A percentile compares a stretch with the other conserved stretches of the same genome.
Conservation (phyloP, 35 echinoderm and acorn worm genomes). For the Hemicentrotus pulcherrimus region DNA sequence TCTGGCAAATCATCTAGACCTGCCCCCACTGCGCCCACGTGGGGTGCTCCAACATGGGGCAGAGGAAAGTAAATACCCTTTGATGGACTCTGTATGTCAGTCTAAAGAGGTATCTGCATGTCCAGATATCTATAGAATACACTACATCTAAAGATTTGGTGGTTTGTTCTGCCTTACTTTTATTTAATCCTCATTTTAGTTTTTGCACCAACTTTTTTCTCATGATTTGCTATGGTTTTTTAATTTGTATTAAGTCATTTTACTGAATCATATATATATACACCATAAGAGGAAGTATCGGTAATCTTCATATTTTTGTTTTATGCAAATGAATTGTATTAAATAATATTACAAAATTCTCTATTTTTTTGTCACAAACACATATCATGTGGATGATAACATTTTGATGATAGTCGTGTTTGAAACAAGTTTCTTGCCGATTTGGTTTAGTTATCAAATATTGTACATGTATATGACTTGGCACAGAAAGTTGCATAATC, state of each 20-base stretch:
- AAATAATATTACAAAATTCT: too few species aligned
- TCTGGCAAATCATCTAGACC: not conserved
- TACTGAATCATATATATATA: too few species aligned
- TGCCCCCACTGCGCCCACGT: not conserved
- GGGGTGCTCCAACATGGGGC: slow-evolving; percentile 18
- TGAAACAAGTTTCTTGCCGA: too few species aligned
- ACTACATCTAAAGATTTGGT: not conserved
- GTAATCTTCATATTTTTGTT: too few species aligned
- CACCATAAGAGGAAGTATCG: too few species aligned
- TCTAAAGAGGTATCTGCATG: not conserved
- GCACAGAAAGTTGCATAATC: too few species aligned
- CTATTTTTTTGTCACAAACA: too few species aligned
- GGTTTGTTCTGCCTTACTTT: not conserved
- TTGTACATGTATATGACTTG: too few species aligned
- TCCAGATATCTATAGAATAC: not conserved
- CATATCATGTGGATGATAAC: too few species aligned
- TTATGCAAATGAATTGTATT: too few species aligned
- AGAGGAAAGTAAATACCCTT: slow-evolving; percentile 28
- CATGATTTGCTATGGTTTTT: not conserved
- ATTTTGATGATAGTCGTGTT: too few species aligned
- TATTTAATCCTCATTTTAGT: not conserved
- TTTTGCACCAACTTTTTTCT: not conserved
- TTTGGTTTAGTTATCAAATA: too few species aligned
- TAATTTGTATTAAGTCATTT: not conserved
- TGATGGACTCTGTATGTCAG: not conserved